Evolutionary conservation across 2,888 invertebrate genomes (phyloP).

Genomic region (Drosophila monieri): DNA sequence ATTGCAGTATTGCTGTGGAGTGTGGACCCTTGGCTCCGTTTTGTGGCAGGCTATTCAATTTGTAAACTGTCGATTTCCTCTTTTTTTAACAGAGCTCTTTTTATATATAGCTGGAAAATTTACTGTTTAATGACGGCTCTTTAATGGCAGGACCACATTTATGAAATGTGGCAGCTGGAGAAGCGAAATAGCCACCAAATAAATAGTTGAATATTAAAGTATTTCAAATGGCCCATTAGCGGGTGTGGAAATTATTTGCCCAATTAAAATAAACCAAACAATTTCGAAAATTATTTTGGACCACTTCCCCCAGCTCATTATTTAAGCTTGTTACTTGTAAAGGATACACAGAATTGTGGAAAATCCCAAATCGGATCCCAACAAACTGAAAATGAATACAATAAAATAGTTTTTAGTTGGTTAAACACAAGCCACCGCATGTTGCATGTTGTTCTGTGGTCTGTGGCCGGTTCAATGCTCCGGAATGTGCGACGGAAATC

Average conservation of each 20-base stretch:
- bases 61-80: conserved; percentile 41
- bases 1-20: conserved; percentile 8
- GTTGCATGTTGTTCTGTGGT: conserved; percentile 21
- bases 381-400: conserved; percentile 24
- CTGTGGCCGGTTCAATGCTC: conserved; percentile 15
- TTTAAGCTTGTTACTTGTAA: neutral
- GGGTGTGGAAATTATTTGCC: conserved; percentile 7
- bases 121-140: conserved; percentile 2
- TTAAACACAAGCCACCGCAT: conserved; percentile 49
- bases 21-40: conserved; percentile 5
- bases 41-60: conserved; percentile 40
- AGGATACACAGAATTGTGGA: neutral
- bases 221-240: neutral
- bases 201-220: neutral
- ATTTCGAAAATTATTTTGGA: conserved; percentile 26
- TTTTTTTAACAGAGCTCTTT: conserved; percentile 1
- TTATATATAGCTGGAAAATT: neutral
- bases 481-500: conserved; percentile 1
- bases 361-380: conserved; percentile 21
- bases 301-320: conserved; percentile 3
- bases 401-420: conserved; percentile 57
- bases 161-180: neutral
- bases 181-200: neutral
- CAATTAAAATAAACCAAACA: conserved; percentile 36
- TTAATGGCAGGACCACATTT: conserved; percentile 1